phyloP scores from a whole-genome alignment of 2,888 invertebrate genomes.

The Calameuta pallipes region DNA sequence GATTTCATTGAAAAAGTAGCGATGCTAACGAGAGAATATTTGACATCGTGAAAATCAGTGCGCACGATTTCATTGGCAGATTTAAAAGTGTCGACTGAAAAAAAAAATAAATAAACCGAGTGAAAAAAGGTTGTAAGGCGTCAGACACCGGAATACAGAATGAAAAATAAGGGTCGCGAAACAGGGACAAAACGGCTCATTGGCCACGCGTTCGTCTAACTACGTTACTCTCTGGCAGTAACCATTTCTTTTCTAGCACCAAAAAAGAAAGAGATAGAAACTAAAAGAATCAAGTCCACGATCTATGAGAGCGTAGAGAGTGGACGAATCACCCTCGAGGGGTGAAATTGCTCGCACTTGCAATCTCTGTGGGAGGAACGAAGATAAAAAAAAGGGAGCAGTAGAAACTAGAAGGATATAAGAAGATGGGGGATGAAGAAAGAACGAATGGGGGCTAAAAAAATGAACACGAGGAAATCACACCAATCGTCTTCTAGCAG shows the following conservation, averaged over 20 bases:
- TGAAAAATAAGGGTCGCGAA: constrained; percentile 45
- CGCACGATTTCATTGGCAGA: neutral
- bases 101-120: neutral
- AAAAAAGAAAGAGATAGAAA: constrained; percentile 9
- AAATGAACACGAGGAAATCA: constrained; percentile 6
- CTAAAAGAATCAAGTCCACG: neutral
- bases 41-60: neutral
- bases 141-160: constrained; percentile 21
- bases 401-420: constrained; percentile 6
- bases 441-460: neutral
- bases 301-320: neutral
- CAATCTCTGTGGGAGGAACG: constrained; percentile 33
- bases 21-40: neutral
- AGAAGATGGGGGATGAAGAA: neutral
- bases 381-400: constrained; percentile 18
- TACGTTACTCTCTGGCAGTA: constrained; percentile 51
- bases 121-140: neutral
- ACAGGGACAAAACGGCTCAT: constrained; percentile 60
- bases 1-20: neutral
- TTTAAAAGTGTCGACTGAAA: neutral
- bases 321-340: constrained; percentile 20
- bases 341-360: constrained; percentile 34
- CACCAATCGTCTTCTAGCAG: constrained; percentile 33
- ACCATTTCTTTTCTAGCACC: constrained; percentile 44
- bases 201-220: constrained; percentile 58